Conservation (phyloP, 2,888 invertebrate genomes). For the Charanyca ferruginea region DNA sequence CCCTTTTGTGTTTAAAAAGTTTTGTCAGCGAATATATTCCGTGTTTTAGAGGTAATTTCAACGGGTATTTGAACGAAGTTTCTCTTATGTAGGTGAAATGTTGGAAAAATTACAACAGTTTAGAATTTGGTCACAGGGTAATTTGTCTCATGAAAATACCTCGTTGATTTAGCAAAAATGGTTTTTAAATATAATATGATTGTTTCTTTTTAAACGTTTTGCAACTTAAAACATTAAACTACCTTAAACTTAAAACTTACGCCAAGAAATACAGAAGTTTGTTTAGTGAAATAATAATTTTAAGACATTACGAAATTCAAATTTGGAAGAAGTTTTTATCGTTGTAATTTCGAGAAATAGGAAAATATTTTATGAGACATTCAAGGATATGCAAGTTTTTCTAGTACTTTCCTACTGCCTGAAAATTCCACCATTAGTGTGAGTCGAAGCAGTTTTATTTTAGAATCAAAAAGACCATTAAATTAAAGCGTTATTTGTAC, state of each 20-base stretch:
- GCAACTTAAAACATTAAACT: too few relatives aligned
- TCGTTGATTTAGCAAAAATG: background rate
- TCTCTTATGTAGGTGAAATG: background rate
- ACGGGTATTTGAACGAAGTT: slow-evolving; percentile 26
- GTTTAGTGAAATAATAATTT: too few relatives aligned
- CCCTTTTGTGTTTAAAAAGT: slow-evolving; percentile 58
- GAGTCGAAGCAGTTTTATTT: slow-evolving; percentile 11
- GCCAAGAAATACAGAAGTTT: too few relatives aligned
- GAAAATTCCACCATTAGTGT: background rate
- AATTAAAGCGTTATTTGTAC: slow-evolving; percentile 25
- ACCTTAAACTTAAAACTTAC: too few relatives aligned
- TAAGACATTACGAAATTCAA: too few relatives aligned
- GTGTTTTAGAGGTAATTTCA: slow-evolving; percentile 34
- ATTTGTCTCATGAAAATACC: background rate
- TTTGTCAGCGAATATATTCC: slow-evolving; percentile 47
- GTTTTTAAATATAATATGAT: too few relatives aligned
- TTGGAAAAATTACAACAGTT: background rate
- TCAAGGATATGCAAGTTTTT: too few relatives aligned
- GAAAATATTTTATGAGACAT: too few relatives aligned
- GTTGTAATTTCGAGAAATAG: too few relatives aligned
- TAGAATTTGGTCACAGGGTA: background rate
- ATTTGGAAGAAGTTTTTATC: too few relatives aligned
- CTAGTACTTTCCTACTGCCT: background rate
- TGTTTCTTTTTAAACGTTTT: too few relatives aligned
- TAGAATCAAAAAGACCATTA: slow-evolving; percentile 12